Evolutionary conservation across 2,113 vertebrate species (phyloP).

Genomic region (Amphilophus citrinellus): DNA sequence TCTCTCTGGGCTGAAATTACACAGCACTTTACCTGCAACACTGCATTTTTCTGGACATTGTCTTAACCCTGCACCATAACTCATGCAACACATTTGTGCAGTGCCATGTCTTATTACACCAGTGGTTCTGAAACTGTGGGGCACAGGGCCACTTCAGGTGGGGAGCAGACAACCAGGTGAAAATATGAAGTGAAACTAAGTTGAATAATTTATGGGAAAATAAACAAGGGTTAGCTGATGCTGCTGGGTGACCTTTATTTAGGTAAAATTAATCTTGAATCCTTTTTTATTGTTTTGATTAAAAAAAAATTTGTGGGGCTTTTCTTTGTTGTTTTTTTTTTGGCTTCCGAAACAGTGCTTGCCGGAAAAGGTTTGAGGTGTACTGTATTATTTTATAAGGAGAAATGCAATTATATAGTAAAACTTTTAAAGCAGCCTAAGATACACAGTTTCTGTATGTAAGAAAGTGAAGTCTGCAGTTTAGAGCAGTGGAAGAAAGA

Average conservation of each 20-base stretch:
- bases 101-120: conserved; percentile 34
- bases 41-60: conserved; percentile 58
- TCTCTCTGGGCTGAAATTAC: conserved; percentile 67
- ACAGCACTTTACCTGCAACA: conserved; percentile 71
- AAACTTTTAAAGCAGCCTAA: background rate
- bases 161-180: conserved; percentile 1
- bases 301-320: background rate
- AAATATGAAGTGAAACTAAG: conserved; percentile 16
- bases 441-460: background rate
- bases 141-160: background rate
- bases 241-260: background rate
- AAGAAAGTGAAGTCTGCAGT: background rate
- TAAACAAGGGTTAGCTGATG: background rate
- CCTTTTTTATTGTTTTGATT: background rate
- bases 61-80: conserved; percentile 35
- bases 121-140: background rate
- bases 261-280: background rate
- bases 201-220: conserved; percentile 11
- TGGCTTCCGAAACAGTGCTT: background rate
- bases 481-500: background rate
- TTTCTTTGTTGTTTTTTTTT: background rate
- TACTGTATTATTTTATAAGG: background rate
- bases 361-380: background rate
- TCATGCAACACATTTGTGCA: conserved; percentile 31
- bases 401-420: conserved; percentile 15